Percentiles rank a stretch among this genome's conserved stretches.
phyloP scores from a whole-genome alignment of 2,888 invertebrate species.

The Apotomis turbidana region DNA sequence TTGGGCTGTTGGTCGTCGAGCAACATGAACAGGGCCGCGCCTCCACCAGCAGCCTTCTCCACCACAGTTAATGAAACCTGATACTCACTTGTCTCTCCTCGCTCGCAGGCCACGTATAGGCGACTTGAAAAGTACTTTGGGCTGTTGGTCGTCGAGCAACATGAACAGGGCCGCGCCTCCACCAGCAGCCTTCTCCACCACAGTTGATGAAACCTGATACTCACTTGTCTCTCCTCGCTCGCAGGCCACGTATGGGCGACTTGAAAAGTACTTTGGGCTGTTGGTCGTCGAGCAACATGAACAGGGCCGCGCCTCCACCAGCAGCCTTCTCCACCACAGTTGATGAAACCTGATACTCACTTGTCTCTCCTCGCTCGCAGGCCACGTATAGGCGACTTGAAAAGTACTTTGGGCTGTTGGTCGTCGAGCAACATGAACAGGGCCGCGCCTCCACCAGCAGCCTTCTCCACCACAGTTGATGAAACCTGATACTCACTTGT shows the following conservation, averaged over 20 bases:
- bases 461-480: too few species aligned
- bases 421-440: conserved; percentile 92
- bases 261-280: conserved; percentile 91
- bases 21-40: conserved; percentile 90
- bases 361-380: conserved; percentile 89
- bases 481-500: too few species aligned
- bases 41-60: too few species aligned
- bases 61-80: conserved; percentile 83
- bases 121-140: conserved; percentile 91
- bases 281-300: conserved; percentile 90
- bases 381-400: conserved; percentile 89
- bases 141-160: conserved; percentile 90
- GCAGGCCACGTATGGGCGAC: conserved; percentile 89
- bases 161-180: conserved; percentile 90
- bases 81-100: conserved; percentile 84
- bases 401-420: conserved; percentile 89
- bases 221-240: conserved; percentile 87
- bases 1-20: conserved; percentile 88
- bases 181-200: conserved; percentile 80
- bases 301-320: conserved; percentile 91
- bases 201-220: conserved; percentile 79
- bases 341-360: conserved; percentile 76
- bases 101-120: conserved; percentile 89
- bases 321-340: conserved; percentile 86
- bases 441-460: too few species aligned